Evolutionary conservation across 2,888 invertebrate genomes (phyloP).

Genomic region (Drosophila monieri): DNA sequence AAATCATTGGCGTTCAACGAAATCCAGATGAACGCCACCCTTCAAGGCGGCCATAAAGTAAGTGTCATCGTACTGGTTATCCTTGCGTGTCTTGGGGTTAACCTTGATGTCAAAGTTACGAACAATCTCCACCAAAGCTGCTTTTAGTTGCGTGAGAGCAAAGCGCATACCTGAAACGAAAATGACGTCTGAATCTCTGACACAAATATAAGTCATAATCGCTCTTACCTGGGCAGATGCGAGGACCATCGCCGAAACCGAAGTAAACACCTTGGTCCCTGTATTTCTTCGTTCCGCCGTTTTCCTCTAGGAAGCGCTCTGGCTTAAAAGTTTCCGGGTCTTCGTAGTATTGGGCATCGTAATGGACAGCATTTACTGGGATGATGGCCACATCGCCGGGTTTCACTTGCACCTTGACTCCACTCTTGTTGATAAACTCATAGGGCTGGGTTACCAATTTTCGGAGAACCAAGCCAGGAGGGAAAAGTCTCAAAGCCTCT

Average conservation of each 20-base stretch:
- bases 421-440: conserved; percentile 61
- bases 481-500: conserved; percentile 69
- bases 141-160: conserved; percentile 54
- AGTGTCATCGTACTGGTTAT: conserved; percentile 72
- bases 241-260: conserved; percentile 55
- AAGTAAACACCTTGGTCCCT: conserved; percentile 75
- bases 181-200: no score
- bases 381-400: conserved; percentile 59
- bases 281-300: conserved; percentile 61
- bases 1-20: conserved; percentile 41
- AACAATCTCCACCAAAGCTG: conserved; percentile 76
- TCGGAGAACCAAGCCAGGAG: conserved; percentile 47
- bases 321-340: conserved; percentile 73
- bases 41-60: conserved; percentile 71
- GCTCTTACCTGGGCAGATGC: conserved; percentile 67
- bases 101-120: conserved; percentile 76
- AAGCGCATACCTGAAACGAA: conserved; percentile 46
- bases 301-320: conserved; percentile 72
- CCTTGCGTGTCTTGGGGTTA: conserved; percentile 75
- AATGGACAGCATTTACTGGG: conserved; percentile 60
- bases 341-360: conserved; percentile 66
- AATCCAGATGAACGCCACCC: conserved; percentile 69
- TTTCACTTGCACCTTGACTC: conserved; percentile 50
- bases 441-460: conserved; percentile 61
- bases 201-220: no score